Base-by-base conservation (phyloP, 2,113 vertebrate species). In the Oryzias celebensis region DNA sequence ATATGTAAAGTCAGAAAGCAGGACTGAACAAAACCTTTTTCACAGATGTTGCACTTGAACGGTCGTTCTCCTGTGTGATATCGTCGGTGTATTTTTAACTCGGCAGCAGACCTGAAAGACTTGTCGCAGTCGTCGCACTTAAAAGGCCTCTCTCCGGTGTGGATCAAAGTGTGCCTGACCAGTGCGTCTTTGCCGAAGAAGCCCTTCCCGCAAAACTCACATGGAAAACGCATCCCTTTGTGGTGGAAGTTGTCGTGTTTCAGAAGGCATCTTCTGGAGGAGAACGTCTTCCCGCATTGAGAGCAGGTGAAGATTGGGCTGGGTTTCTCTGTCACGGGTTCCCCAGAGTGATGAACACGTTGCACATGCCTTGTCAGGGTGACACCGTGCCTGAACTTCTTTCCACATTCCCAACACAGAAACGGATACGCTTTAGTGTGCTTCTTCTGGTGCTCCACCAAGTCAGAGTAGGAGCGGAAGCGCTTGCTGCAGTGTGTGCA, bases 401-500 rank as follows among this genome's bases (percentile, higher is more conserved):
- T 90, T 46, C 89, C 87, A 0, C 89, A 90, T 14, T 89, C 87
- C 87, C 89, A 90, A 79, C 87, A 90, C 8, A 90, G 87, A 70
- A 80, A 90, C 0, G 87, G 89, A 43, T 88, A 88, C 0, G 82
- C 87, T 22, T 90, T 89, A 0, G 87, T 89, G 71, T 89, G 89
- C 31, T 86, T 89, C 10, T 85, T 89, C 72, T 89, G 86, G 58
- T 89, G 89, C 65, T 90, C 89, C 58, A 86, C 73, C 0, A 90
- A 75, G 62, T 90, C 86, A 0, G 85, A 88, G 65, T 87, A 90
- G 0, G 86, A 90, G 1, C 86, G 52, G 68, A 90, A 89, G 18
- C 87, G 62, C 54, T 90, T 90, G 1, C 23, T 64, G 65, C 89
- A 90, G 1, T 87, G 60, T 0, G 80, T 45, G 45, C 89, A 90